These are phyloP conservation scores for Mylabris phalerata DNA, from an alignment of 1,140 invertebrate species.

Conservation along the genomic window DNA sequence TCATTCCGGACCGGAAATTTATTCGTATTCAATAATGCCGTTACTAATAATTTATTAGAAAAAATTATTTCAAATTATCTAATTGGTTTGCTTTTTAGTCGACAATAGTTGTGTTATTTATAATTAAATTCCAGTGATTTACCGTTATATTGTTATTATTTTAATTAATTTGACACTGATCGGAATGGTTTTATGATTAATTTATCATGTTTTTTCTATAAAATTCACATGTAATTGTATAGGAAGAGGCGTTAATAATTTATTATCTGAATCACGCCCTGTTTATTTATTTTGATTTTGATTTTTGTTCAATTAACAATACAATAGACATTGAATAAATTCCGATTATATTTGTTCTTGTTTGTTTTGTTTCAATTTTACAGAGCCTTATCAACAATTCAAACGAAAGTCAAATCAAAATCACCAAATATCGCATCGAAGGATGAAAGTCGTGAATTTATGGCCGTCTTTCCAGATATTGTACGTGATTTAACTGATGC, in stretches of 20 bases:
- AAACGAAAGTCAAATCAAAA: conserved; percentile 29
- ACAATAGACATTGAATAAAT: neutral
- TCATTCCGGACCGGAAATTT: too few relatives aligned
- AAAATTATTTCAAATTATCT: too few relatives aligned
- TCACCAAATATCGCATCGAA: conserved; percentile 43
- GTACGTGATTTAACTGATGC: conserved; percentile 72
- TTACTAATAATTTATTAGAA: too few relatives aligned
- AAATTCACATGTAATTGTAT: too few relatives aligned
- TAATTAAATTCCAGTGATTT: too few relatives aligned
- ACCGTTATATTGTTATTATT: too few relatives aligned
- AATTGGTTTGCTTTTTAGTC: too few relatives aligned
- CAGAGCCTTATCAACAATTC: conserved; percentile 39
- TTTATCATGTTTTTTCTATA: too few relatives aligned
- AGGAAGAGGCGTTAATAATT: too few relatives aligned
- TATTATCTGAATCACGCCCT: neutral
- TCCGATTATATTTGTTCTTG: neutral
- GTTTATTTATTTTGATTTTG: neutral
- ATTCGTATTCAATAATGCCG: too few relatives aligned
- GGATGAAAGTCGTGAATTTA: conserved; percentile 78
- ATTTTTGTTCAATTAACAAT: neutral
- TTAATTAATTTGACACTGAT: conserved; percentile 13
- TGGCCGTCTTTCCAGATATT: conserved; percentile 79
- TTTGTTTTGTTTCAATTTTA: neutral
- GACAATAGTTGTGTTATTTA: too few relatives aligned
- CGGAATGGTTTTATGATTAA: conserved; percentile 2